Evolutionary conservation across 2,888 invertebrate species (phyloP), one percentile per base, ranked within the genome.

Genomic region (Scaptomyza polygonia): DNA sequence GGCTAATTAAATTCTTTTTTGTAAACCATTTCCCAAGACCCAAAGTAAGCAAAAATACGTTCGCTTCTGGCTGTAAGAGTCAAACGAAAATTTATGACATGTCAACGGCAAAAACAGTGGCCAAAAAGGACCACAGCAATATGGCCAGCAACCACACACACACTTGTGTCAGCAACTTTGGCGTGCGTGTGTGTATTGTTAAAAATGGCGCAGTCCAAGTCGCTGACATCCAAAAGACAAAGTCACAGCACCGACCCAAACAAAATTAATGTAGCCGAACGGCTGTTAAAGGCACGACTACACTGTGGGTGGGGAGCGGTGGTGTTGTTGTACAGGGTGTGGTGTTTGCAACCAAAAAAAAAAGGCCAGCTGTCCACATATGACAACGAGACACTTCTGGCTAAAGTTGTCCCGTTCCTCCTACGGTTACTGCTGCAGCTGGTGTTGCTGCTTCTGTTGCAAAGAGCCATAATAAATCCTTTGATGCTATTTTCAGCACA

Each of bases 401-500:
- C 39, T 25, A 34, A 45, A 57, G 27, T 54, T 29, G 47, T 11
- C 42, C 49, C 21, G 18, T 16, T 16, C 9, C 9, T 16, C 3
- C 16, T 45, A 52, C 54, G 63, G 69, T 51, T 40, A 30, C 6
- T n/a, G n/a, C n/a, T n/a, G 4, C 36, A 14, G n/a, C 45, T 43
- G 47, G 32, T 47, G 43, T 57, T 48, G 61, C 76, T 65, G 47
- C 18, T n/a, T 18, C 48, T 54, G 48, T 12, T 63, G 65, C 70
- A 77, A 72, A 77, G 67, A 65, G 64, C 68, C 67, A 76, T 79
- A 82, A 86, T 88, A 86, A 86, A 86, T 89, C 82, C 80, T 76
- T 82, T 89, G 80, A 86, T 84, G 84, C 66, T 86, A 73, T 86
- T 88, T 88, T 72, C 70, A 88, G 69, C 66, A 67, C 54, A 66